Percentiles rank a stretch among this genome's conserved stretches.
These are phyloP conservation scores for Epizoanthus illoricatus DNA, from an alignment of 92 coral and sea anemone species.

Conservation along the genomic window DNA sequence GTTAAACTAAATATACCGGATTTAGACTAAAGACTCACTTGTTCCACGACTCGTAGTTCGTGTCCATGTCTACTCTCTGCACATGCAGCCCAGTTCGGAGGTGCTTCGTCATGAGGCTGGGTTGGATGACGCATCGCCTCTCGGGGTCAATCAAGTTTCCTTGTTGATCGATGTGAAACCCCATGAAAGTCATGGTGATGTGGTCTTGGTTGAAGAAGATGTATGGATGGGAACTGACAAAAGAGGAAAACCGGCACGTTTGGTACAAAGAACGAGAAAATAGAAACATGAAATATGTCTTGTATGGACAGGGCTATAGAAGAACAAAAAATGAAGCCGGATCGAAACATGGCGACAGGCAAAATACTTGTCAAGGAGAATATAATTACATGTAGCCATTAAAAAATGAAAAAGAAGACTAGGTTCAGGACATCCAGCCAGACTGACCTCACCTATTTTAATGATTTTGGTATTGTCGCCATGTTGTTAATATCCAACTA, in stretches of 20 bases:
- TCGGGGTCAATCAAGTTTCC: slow-evolving; percentile 81
- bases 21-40: slow-evolving; percentile 50
- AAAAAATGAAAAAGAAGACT: no score
- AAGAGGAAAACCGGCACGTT: neutral
- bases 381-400: no score
- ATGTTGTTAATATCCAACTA: no score
- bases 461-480: no score
- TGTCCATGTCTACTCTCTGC: slow-evolving; percentile 73
- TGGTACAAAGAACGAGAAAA: no score
- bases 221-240: slow-evolving; percentile 85
- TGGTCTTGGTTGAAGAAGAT: slow-evolving; percentile 89
- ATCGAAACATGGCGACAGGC: no score
- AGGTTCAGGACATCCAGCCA: no score
- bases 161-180: slow-evolving; percentile 74
- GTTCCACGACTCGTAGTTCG: slow-evolving; percentile 73
- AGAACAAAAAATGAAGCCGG: no score
- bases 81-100: slow-evolving; percentile 74
- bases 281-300: no score
- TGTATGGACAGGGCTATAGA: no score
- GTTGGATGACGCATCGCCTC: slow-evolving; percentile 49
- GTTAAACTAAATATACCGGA: neutral
- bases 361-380: no score
- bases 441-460: no score
- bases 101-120: slow-evolving; percentile 65
- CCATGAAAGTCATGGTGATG: slow-evolving; percentile 82